Conservation (phyloP, 2,113 vertebrate species). For the Podarcis raffonei region DNA sequence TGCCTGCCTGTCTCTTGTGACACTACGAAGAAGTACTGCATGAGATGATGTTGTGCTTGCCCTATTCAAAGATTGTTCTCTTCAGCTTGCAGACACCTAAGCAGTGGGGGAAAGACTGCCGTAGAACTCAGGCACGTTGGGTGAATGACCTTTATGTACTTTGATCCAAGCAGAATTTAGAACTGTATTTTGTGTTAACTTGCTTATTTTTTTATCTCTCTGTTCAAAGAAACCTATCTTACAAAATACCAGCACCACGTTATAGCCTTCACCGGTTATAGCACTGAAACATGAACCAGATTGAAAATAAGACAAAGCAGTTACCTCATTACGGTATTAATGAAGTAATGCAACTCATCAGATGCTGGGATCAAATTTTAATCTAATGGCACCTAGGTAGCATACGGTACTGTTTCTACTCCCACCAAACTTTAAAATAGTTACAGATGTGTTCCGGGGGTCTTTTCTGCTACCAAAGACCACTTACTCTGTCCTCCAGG, state of each 20-base stretch:
- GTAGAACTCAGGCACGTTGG: background rate
- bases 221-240: conserved; percentile 4
- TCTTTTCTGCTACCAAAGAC: background rate
- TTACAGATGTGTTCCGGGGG: background rate
- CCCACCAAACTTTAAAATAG: background rate
- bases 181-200: conserved; percentile 11
- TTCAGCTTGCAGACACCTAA: background rate
- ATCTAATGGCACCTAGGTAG: background rate
- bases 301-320: conserved; percentile 3
- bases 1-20: too few species aligned
- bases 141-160: background rate
- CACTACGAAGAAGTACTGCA: too few species aligned
- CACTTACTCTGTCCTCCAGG: background rate
- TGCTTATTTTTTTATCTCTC: conserved; percentile 11
- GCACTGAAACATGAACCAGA: conserved; percentile 22
- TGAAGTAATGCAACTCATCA: background rate
- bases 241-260: conserved; percentile 23
- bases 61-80: too few species aligned
- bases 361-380: background rate
- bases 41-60: too few species aligned
- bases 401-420: background rate
- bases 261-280: conserved; percentile 11
- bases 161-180: conserved; percentile 25
- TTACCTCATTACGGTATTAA: conserved; percentile 3
- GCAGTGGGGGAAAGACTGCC: background rate